Conservation (phyloP, 2,888 invertebrate species). For the Pandemis heparana region DNA sequence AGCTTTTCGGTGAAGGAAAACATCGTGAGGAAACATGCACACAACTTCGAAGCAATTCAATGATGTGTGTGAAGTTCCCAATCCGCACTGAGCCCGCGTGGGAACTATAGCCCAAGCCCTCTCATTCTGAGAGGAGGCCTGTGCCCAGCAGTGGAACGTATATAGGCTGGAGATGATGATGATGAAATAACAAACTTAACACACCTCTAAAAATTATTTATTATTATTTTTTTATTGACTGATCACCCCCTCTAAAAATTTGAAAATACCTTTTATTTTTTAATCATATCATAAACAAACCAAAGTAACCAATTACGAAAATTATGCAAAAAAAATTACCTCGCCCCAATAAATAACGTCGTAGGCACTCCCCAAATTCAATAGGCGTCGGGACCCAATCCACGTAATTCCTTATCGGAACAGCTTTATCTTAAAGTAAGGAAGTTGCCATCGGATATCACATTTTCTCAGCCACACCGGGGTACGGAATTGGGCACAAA, state of each 20-base stretch:
- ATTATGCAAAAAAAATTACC: constrained; percentile 14
- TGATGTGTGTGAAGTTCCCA: too few relatives aligned
- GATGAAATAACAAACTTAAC: too few relatives aligned
- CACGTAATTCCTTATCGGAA: constrained; percentile 32
- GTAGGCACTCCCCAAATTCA: constrained; percentile 29
- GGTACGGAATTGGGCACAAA: constrained; percentile 8
- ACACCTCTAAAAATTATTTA: too few relatives aligned
- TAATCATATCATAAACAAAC: not conserved
- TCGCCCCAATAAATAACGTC: constrained; percentile 15
- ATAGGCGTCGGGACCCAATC: constrained; percentile 21
- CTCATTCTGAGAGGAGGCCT: too few relatives aligned
- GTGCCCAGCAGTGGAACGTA: too few relatives aligned
- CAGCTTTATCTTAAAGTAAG: constrained; percentile 38
- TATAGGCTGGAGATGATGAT: too few relatives aligned
- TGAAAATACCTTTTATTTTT: not conserved
- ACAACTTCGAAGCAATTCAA: too few relatives aligned
- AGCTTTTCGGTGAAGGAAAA: too few relatives aligned
- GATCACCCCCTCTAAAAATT: not conserved
- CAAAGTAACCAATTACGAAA: constrained; percentile 6
- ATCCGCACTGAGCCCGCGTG: too few relatives aligned
- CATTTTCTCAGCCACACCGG: constrained; percentile 25
- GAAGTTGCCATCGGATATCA: constrained; percentile 29
- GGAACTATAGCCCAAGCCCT: too few relatives aligned
- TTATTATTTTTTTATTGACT: too few relatives aligned
- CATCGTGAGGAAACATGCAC: too few relatives aligned